Evolutionary conservation across 1,140 invertebrate species (phyloP).

Genomic region (Theocolax elegans): DNA sequence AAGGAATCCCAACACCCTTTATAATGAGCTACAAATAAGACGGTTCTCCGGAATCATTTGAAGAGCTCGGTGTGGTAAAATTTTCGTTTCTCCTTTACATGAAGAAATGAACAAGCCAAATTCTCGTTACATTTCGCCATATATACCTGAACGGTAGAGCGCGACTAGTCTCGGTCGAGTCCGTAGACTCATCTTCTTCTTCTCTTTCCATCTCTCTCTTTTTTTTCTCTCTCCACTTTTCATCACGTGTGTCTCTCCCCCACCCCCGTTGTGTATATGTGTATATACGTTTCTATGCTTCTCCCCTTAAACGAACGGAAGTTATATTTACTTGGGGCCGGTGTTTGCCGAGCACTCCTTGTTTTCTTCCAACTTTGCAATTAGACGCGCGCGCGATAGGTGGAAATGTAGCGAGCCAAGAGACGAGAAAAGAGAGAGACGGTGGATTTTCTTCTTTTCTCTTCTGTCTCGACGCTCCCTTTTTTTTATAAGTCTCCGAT

Average conservation of each 20-base stretch:
- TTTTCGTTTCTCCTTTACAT: slow-evolving; percentile 24
- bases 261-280: background rate
- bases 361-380: slow-evolving; percentile 62
- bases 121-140: slow-evolving; percentile 26
- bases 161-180: slow-evolving; percentile 34
- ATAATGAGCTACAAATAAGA: slow-evolving; percentile 63
- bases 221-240: slow-evolving; percentile 19
- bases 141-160: background rate
- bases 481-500: background rate
- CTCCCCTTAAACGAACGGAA: slow-evolving; percentile 55
- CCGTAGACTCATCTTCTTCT: slow-evolving; percentile 29
- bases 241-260: slow-evolving; percentile 6
- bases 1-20: slow-evolving; percentile 11
- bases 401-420: slow-evolving; percentile 31
- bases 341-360: slow-evolving; percentile 62
- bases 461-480: background rate
- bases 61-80: slow-evolving; percentile 30
- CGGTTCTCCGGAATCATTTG: slow-evolving; percentile 39
- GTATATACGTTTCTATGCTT: slow-evolving; percentile 8
- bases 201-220: slow-evolving; percentile 22
- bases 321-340: slow-evolving; percentile 58
- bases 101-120: too few relatives aligned
- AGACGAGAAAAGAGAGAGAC: background rate
- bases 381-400: slow-evolving; percentile 55
- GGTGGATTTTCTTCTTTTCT: background rate